Conservation (phyloP, 2,888 invertebrate genomes). For the Enchytraeus crypticus region DNA sequence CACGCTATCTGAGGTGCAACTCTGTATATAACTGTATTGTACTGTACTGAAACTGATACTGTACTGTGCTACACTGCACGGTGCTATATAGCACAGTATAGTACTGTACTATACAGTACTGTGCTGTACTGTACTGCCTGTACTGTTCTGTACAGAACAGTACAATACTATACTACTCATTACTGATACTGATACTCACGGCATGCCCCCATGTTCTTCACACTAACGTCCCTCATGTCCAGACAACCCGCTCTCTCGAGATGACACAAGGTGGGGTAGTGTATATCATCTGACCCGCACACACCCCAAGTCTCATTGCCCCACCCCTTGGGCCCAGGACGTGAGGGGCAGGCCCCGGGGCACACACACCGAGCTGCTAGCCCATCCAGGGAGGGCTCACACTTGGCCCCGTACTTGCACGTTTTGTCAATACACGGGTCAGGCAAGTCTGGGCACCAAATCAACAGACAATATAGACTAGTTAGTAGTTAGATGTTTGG, state of each 20-base stretch:
- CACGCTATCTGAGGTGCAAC: too few species aligned
- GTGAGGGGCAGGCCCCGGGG: constrained; percentile 66
- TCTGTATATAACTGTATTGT: too few species aligned
- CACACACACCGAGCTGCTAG: constrained; percentile 68
- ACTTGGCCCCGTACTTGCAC: constrained; percentile 64
- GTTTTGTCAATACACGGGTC: constrained; percentile 64
- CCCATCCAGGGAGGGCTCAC: constrained; percentile 60
- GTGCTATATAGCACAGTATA: too few species aligned
- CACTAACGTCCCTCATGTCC: constrained; percentile 44
- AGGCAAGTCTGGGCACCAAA: not conserved
- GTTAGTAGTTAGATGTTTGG: too few species aligned
- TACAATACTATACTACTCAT: too few species aligned
- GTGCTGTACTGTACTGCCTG: too few species aligned
- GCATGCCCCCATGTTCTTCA: constrained; percentile 52
- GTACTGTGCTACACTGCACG: too few species aligned
- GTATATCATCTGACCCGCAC: constrained; percentile 58
- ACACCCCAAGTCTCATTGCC: constrained; percentile 69
- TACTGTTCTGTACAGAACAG: too few species aligned
- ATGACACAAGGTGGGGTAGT: constrained; percentile 50
- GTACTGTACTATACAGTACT: too few species aligned
- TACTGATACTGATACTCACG: constrained; percentile 42
- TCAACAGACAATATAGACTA: too few species aligned
- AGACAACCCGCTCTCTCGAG: constrained; percentile 47
- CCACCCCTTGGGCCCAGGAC: constrained; percentile 75
- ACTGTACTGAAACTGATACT: too few species aligned